Base-by-base conservation (phyloP, 64 coral and sea anemone species). In the Exaiptasia diaphana region DNA sequence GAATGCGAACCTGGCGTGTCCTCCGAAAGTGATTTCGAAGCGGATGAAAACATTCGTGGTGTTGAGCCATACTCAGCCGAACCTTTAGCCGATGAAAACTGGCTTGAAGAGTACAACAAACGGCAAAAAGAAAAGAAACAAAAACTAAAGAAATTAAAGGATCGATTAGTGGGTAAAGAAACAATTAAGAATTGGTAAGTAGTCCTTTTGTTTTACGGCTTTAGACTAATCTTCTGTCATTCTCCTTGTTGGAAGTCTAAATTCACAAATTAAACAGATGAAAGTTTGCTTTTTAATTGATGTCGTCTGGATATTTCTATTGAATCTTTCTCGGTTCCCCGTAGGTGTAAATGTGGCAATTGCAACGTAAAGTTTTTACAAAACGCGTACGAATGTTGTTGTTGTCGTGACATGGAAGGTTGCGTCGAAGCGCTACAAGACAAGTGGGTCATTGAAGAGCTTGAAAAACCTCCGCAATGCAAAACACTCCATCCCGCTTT, bases 41-140 rank as follows among this genome's bases (percentile, higher is more conserved):
- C 28, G 14, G 59, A 64, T 64, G 59, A 64, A 64, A 33, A 64
- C 20, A 33, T 32, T 2, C 31, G 37, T 64, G 59, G 59, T 33
- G 59, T 33, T 64, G 28, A 33, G 2, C 28, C 61, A 15, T 78
- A 87, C 33, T 48, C 36, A n/a, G 73, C 77, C 50, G 59, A 87
- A 30, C 63, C 73, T 55, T 44, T 78, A 40, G 84, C 62, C 5
- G 49, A 87, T 21, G 73, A 70, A 54, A 73, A 77, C 21, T 78
- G 74, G 74, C 62, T 87, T 0, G 64, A 65, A 53, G 74, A 87
- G 30, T 87, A 87, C 62, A 77, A 21, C 25, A 24, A 42, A 68
- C 61, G 78, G 60, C 45, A 78, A 45, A 37, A 42, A 23, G 83
- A 86, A 50, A 86, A 67, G 20, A 70, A 21, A 14, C 43, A 86